Evolutionary conservation across 2,113 vertebrate species (phyloP).

Genomic region (Empidonax traillii): DNA sequence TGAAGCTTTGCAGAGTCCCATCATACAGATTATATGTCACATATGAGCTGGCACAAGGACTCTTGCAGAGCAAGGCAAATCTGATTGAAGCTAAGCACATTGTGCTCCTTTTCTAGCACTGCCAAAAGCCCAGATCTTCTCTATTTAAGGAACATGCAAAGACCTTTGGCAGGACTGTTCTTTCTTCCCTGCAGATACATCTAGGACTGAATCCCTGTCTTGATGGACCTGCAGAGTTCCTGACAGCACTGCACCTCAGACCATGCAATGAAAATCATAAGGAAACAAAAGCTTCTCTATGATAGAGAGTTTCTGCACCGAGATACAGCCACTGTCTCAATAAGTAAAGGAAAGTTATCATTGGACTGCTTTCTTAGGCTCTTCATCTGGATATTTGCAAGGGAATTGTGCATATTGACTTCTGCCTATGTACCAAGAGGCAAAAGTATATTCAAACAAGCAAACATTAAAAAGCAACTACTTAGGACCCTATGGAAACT

Average conservation of each 20-base stretch:
- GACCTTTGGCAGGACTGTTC: neutral
- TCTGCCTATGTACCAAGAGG: neutral
- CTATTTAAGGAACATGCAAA: neutral
- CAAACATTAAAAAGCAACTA: neutral
- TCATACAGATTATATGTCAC: neutral
- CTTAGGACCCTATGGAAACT: neutral
- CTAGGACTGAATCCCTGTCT: neutral
- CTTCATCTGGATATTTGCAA: neutral
- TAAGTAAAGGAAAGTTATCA: neutral
- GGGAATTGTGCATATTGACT: fast-evolving
- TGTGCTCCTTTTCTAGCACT: neutral
- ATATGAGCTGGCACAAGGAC: neutral
- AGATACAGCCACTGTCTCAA: neutral
- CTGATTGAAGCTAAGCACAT: neutral
- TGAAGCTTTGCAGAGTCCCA: neutral
- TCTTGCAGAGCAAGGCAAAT: neutral
- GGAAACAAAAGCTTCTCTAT: neutral
- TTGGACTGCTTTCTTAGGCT: neutral
- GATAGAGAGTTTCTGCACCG: neutral
- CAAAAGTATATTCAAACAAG: neutral
- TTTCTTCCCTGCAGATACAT: neutral
- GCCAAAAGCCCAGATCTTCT: neutral
- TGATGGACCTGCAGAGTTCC: neutral
- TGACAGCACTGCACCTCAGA: neutral
- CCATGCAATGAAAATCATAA: fast-evolving